Base-by-base conservation (phyloP, 2,797 vertebrate genomes). In the Falco novaeseelandiae region DNA sequence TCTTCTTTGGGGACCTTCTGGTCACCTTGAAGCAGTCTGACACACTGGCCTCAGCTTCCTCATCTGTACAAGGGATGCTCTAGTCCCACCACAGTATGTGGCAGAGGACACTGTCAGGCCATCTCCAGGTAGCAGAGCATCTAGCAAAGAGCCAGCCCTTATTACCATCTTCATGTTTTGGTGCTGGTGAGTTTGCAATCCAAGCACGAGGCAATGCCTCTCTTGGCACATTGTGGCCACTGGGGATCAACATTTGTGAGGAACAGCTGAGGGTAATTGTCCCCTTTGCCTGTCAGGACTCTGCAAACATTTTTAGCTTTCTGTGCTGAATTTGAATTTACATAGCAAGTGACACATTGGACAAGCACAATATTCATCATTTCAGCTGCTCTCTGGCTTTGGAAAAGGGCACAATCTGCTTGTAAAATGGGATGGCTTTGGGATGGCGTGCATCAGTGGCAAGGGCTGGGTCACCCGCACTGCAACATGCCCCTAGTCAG, bases 261-360 rank as follows among this genome's bases (percentile, higher is more conserved):
- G 87, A 95, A 6, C 87, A 95, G 93, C 93, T 85, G 87, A 89
- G 71, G 67, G 85, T 96, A 96, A 97, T 93, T 96, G 93, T 94
- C 83, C 65, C 61, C 49, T 95, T 93, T 91, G 77, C 79, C 88
- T 96, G 90, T 97, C 92, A 97, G 84, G 77, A 95, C 90, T 93
- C 63, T 87, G 96, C 58, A 83, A 87, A 93, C 62, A 42, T 86
- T 95, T 97, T 92, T 94, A 93, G 80, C 48, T 97, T 97, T 96
- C 91, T 71, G 77, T 15, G 22, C 59, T 58, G 83, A 94, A 96
- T 96, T 95, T 93, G 83, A 84, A 96, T 96, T 96, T 96, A 94
- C 3, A 58, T 69, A 93, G 83, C 58, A 42, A 95, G 93, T 67
- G 96, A 97, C 78, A 89, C 74, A 46, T 89, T 90, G 96, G 97